Conservation (phyloP, 2,888 invertebrate genomes). For the Malachius bipustulatus region DNA sequence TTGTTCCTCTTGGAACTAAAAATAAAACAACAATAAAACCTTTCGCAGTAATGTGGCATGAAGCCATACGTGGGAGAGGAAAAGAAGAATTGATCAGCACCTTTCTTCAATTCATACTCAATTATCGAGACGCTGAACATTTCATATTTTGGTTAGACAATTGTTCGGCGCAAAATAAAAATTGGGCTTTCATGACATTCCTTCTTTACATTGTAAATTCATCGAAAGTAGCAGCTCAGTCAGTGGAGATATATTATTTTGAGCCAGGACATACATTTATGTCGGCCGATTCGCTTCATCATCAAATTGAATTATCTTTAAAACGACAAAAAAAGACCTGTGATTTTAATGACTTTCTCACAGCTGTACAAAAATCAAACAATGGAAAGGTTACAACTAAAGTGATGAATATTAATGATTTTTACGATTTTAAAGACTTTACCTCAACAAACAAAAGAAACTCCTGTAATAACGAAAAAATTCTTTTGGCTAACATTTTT, state of each 20-base stretch:
- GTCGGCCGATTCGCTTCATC: conserved; percentile 10
- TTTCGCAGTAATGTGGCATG: conserved; percentile 8
- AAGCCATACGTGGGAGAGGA: conserved; percentile 1
- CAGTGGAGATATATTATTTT: conserved; percentile 8
- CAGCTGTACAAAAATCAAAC: conserved; percentile 5
- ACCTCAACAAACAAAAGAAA: conserved; percentile 5
- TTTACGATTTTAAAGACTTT: conserved; percentile 8
- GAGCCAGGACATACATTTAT: conserved; percentile 11
- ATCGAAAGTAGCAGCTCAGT: not conserved
- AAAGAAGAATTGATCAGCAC: conserved; percentile 9
- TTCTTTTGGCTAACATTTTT: conserved; percentile 2
- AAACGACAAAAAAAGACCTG: conserved; percentile 4
- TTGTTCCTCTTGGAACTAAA: conserved; percentile 9
- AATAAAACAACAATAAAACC: not conserved
- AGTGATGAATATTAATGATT: conserved; percentile 4
- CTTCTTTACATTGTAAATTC: conserved; percentile 1
- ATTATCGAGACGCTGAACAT: conserved; percentile 1
- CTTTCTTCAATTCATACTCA: conserved; percentile 1
- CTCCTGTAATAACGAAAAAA: conserved; percentile 5
- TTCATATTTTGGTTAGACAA: conserved; percentile 2
- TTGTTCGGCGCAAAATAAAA: conserved; percentile 1
- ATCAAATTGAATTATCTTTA: conserved; percentile 9
- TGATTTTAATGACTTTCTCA: conserved; percentile 6
- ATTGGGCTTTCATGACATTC: conserved; percentile 2
- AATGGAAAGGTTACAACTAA: conserved; percentile 5